Base-by-base conservation (phyloP, 2,797 vertebrate genomes). In the Pangasius macronema region DNA sequence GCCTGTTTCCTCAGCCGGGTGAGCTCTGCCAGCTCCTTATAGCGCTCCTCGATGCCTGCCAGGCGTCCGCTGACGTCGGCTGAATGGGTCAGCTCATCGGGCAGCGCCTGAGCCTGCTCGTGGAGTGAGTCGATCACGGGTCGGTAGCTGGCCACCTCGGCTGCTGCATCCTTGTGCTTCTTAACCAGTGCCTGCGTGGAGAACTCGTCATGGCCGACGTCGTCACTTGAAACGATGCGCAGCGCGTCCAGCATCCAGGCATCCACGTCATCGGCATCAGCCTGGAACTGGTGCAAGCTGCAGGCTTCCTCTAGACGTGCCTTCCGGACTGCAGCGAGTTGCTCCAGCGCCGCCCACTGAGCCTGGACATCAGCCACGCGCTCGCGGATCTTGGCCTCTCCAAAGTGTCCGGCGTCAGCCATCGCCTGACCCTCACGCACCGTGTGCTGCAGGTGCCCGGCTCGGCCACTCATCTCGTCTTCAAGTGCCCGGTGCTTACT, bases 241-340 rank as follows among this genome's bases (percentile, higher is more conserved):
- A 99, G 96, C 67, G 98, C 97, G 88, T 99, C 98, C 92, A 99
- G 94, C 96, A 98, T 99, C 98, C 98, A 99, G 0, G 98, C 95
- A 8, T 99, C 98, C 0, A 99, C 96, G 91, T 99, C 97, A 0
- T 99, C 98, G 0, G 98, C 98, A 0, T 99, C 98, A 0, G 97
- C 97, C 94, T 99, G 98, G 95, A 99, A 99, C 94, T 99, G 98
- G 92, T 99, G 97, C 91, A 97, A 96, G 89, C 97, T 97, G 39
- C 95, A 97, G 14, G 98, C 98, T 90, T 99, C 97, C 91, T 97
- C 96, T 83, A 99, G 95, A 55, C 94, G 95, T 63, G 96, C 95
- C 93, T 99, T 99, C n/a, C 98, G 95, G 24, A 98, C 95, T 9
- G 97, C 96, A 0, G 98, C 97, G 1, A 99, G 96, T 83, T 95